Evolutionary conservation across 2,113 vertebrate genomes (phyloP).

Genomic region (Zosterops lateralis): DNA sequence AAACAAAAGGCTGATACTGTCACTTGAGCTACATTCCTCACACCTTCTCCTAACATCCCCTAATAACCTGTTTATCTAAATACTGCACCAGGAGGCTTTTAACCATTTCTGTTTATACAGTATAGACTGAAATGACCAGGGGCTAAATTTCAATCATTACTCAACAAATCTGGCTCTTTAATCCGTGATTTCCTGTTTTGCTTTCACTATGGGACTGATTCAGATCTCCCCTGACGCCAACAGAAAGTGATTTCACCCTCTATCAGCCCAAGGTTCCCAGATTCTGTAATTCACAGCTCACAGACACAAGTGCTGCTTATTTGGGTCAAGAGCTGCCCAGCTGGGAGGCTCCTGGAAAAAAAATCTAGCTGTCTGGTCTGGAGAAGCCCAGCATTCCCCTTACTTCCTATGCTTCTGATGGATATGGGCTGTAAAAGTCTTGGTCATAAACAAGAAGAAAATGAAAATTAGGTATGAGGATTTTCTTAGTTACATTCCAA

Average conservation of each 20-base stretch:
- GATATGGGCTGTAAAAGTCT: not conserved
- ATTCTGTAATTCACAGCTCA: conserved; percentile 32
- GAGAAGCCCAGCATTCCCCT: not conserved
- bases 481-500: not conserved
- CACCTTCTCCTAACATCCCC: not conserved
- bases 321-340: conserved; percentile 1
- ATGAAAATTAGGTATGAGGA: not conserved
- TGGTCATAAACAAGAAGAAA: not conserved
- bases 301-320: not conserved
- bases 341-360: not conserved
- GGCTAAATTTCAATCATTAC: conserved; percentile 34
- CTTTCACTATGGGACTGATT: conserved; percentile 9
- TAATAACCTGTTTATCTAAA: conserved; percentile 30
- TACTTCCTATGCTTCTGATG: not conserved
- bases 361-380: not conserved
- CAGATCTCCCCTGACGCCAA: not conserved
- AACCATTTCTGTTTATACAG: conserved; percentile 52
- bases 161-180: conserved; percentile 56
- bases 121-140: not conserved
- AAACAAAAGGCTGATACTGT: not conserved
- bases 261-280: not conserved
- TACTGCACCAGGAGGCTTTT: not conserved
- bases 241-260: not conserved
- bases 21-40: not conserved
- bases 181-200: conserved; percentile 61